Evolutionary conservation across 2,113 vertebrate genomes (phyloP).

Genomic region (Cricetomys ansorgei): DNA sequence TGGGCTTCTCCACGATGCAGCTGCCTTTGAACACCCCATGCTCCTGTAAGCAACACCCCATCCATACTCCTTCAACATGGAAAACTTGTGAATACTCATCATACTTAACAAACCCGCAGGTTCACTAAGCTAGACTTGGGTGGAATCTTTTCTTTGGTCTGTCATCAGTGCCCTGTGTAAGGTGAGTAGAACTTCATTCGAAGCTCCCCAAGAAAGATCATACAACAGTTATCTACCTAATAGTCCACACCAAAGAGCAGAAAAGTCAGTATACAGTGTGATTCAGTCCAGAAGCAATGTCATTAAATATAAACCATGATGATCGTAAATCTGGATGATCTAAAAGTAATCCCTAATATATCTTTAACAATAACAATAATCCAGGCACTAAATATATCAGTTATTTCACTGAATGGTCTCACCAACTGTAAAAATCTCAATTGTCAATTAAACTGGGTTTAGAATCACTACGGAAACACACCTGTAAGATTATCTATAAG

Average conservation of each 20-base stretch:
- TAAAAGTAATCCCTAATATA: background rate
- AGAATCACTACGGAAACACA: background rate
- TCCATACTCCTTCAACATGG: background rate
- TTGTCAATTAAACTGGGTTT: background rate
- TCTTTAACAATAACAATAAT: background rate
- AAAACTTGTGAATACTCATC: background rate
- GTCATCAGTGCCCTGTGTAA: background rate
- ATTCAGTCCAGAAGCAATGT: background rate
- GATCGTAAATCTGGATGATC: background rate
- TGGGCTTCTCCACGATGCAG: too few species aligned
- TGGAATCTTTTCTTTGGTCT: background rate
- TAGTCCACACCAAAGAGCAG: background rate
- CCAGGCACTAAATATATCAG: background rate
- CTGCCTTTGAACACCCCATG: too few species aligned
- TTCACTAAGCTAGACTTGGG: background rate
- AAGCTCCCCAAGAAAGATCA: background rate
- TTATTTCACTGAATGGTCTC: background rate
- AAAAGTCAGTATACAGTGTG: background rate
- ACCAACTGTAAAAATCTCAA: background rate
- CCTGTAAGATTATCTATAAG: background rate
- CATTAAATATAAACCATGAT: slow-evolving; percentile 14
- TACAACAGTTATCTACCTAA: background rate
- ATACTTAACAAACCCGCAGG: background rate
- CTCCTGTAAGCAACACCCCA: background rate
- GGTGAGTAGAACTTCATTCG: background rate